Evolutionary conservation across 1,140 invertebrate genomes (phyloP).

Genomic region (Octopus sinensis): DNA sequence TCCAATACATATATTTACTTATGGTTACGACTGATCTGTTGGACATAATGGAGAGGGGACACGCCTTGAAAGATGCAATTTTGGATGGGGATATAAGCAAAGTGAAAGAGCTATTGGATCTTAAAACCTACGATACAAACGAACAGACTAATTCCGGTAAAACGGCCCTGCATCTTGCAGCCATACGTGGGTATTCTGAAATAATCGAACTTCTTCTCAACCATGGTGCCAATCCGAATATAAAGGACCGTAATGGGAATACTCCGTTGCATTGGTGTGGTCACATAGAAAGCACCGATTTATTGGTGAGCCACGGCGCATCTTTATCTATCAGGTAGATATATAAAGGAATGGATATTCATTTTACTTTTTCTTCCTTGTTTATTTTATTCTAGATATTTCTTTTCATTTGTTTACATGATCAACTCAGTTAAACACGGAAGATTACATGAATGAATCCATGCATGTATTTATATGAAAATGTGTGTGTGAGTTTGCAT

Average conservation of each 20-base stretch:
- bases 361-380: background rate
- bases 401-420: too few species aligned
- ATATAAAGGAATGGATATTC: background rate
- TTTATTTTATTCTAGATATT: too few species aligned
- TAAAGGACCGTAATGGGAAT: slow-evolving; percentile 31
- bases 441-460: too few species aligned
- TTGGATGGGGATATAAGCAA: slow-evolving; percentile 22
- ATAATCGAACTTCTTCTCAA: slow-evolving; percentile 23
- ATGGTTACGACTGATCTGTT: slow-evolving; percentile 12
- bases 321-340: slow-evolving; percentile 24
- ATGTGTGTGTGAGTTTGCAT: too few species aligned
- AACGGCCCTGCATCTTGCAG: slow-evolving; percentile 29
- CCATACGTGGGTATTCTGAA: slow-evolving; percentile 25
- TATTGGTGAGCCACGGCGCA: slow-evolving; percentile 29
- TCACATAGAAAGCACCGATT: slow-evolving; percentile 31
- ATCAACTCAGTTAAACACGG: too few species aligned
- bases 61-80: slow-evolving; percentile 23
- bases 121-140: slow-evolving; percentile 23
- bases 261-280: slow-evolving; percentile 40
- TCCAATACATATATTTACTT: background rate
- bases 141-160: slow-evolving; percentile 27
- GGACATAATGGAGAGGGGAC: slow-evolving; percentile 28
- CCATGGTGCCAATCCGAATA: slow-evolving; percentile 27
- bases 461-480: too few species aligned
- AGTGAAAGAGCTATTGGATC: slow-evolving; percentile 19